Base-by-base conservation (phyloP, 2,888 invertebrate genomes). In the Steinernema carpocapsae region DNA sequence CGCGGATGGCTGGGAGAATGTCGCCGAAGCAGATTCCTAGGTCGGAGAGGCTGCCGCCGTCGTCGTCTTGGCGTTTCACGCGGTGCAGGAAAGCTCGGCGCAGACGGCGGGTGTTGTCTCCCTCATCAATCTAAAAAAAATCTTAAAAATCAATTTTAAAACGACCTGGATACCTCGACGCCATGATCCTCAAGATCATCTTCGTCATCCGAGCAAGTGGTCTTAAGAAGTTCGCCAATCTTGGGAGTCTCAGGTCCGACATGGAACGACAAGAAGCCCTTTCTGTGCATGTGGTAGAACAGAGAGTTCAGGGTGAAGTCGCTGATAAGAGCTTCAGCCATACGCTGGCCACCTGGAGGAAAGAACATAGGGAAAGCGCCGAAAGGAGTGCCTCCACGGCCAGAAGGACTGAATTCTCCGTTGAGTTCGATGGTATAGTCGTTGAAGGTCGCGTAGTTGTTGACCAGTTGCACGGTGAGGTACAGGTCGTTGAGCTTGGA, bases 161-260 rank as follows among this genome's bases (percentile, higher is more conserved):
- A n/a, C n/a, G n/a, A n/a, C n/a, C 43, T 10, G 70, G n/a, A 24
- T 43, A 82, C 80, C 74, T 85, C 85, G 10, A 86, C 80, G 12
- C 83, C 80, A 71, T 81, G 80, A 59, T 80, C 80, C 71, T 80
- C 80, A n/a, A 80, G 43, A 43, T 73, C 73, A 32, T 83, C 85
- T 14, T 82, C 85, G 17, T 85, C 85, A 10, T 83, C 85, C 0
- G 80, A 79, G 76, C 86, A 86, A 0, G 86, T 85, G 7, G 86
- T 86, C 76, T 86, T 86, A 64, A 86, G 72, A 17, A 86, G 77
- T 17, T 82, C 82, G 24, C 86, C 86, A 42, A 87, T 83, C 76
- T 86, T 86, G 10, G 86, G 86, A 4, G 86, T 86, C 29, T 87
- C 84, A 22, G 86, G 85, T 0, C 84, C 86, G 37, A 86, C 78